Conservation (phyloP, 2,888 invertebrate genomes). For the Ormyrus pomaceus region DNA sequence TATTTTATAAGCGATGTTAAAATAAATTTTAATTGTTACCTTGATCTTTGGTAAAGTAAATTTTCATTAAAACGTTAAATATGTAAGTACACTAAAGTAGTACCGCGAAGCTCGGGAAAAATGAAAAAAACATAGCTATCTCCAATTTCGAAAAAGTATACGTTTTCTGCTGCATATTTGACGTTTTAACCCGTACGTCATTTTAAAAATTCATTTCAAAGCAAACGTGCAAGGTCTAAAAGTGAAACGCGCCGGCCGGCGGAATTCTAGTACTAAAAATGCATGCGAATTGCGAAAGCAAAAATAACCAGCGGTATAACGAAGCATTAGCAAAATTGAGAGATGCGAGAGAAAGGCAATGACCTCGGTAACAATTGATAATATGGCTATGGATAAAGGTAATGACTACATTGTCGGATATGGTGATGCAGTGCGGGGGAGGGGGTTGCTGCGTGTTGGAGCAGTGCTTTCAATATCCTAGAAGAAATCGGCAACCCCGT, state of each 20-base stretch:
- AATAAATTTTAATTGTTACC: too few species aligned
- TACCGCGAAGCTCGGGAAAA: not conserved
- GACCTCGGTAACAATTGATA: not conserved
- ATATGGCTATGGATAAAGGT: slow-evolving; percentile 64
- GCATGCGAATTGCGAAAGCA: not conserved
- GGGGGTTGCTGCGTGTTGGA: slow-evolving; percentile 92
- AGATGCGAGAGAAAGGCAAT: slow-evolving; percentile 10
- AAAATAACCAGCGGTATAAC: too few species aligned
- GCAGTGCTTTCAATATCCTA: slow-evolving; percentile 91
- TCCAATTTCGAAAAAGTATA: not conserved
- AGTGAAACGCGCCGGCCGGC: not conserved
- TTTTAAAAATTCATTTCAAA: not conserved
- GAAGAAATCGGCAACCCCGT: slow-evolving; percentile 84
- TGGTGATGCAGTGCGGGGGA: slow-evolving; percentile 78
- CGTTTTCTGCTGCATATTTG: too few species aligned
- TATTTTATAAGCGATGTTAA: too few species aligned
- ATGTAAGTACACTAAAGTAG: not conserved
- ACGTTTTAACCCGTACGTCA: too few species aligned
- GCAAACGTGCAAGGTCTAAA: not conserved
- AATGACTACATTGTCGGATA: slow-evolving; percentile 73
- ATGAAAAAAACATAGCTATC: not conserved
- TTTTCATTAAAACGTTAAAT: not conserved
- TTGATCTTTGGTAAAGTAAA: too few species aligned
- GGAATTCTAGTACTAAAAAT: not conserved
- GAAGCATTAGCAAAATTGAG: not conserved